Evolutionary conservation across 64 coral and sea anemone genomes (phyloP).

Genomic region (Montipora efflorescens): DNA sequence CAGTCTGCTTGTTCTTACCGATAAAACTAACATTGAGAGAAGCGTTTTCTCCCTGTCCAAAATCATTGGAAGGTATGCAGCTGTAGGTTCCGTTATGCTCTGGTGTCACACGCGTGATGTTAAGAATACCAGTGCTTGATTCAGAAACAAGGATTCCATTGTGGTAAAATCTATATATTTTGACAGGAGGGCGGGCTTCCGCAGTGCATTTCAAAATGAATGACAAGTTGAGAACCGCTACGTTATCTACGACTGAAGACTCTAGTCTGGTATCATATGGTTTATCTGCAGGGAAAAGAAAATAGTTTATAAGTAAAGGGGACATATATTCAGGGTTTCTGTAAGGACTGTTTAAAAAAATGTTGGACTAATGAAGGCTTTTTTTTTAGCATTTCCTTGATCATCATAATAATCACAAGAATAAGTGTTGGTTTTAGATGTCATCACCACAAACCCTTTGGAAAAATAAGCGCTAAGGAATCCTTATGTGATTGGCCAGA

Average conservation of each 20-base stretch:
- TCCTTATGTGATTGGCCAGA: no score
- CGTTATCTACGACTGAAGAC: slow-evolving; percentile 11
- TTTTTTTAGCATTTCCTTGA: no score
- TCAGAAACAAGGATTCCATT: slow-evolving; percentile 26
- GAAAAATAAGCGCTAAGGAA: no score
- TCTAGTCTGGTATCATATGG: slow-evolving; percentile 44
- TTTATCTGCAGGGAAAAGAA: slow-evolving; percentile 37
- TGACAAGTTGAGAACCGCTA: slow-evolving; percentile 30
- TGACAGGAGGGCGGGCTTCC: slow-evolving; percentile 53
- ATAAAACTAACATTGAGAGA: slow-evolving; percentile 31
- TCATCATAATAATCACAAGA: no score
- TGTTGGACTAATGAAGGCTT: no score
- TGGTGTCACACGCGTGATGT: slow-evolving; percentile 6
- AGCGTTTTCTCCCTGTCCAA: slow-evolving; percentile 29
- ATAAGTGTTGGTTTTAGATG: no score
- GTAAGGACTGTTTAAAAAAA: no score
- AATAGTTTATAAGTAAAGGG: no score
- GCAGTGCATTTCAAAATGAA: slow-evolving; percentile 46
- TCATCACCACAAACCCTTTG: no score
- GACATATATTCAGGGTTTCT: no score
- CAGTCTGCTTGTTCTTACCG: slow-evolving; percentile 12
- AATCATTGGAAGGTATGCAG: slow-evolving; percentile 47
- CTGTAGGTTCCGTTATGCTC: slow-evolving; percentile 27
- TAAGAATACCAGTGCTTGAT: slow-evolving; percentile 21
- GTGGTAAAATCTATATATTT: slow-evolving; percentile 47